A percentile compares a stretch with the other conserved stretches of the same genome.
phyloP scores from a whole-genome alignment of 1,140 invertebrate genomes.

The Anoplophora glabripennis region DNA sequence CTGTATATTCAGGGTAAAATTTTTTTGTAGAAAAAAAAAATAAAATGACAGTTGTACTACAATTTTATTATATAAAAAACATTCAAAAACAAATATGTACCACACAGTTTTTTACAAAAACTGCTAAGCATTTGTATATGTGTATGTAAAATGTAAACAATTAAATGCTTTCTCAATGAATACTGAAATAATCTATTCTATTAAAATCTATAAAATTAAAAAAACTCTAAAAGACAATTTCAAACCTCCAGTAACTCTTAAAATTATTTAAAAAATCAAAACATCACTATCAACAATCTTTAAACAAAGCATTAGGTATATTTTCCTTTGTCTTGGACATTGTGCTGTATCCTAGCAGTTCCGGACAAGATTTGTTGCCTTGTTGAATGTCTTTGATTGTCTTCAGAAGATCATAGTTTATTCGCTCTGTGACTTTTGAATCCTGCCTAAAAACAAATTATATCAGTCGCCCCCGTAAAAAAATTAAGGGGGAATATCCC shows the following conservation, averaged over 20 bases:
- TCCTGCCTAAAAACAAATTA: constrained; percentile 65
- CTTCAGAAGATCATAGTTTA: constrained; percentile 91
- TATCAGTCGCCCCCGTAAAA: too few relatives aligned
- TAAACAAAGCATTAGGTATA: constrained; percentile 69
- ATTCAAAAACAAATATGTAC: too few relatives aligned
- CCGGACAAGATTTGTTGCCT: constrained; percentile 69
- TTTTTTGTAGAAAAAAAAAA: not conserved
- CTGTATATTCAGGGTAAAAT: too few relatives aligned
- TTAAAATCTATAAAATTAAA: not conserved
- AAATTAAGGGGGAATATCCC: too few relatives aligned
- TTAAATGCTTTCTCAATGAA: not conserved
- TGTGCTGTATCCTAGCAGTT: constrained; percentile 69
- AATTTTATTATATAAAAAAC: too few relatives aligned
- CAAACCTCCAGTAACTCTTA: not conserved
- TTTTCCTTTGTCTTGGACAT: constrained; percentile 77
- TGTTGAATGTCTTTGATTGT: constrained; percentile 71
- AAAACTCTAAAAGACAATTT: not conserved
- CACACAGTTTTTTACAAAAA: too few relatives aligned
- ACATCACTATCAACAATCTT: constrained; percentile 44
- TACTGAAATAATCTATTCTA: not conserved
- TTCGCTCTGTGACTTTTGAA: constrained; percentile 82
- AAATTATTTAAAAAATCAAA: not conserved
- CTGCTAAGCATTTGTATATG: too few relatives aligned
- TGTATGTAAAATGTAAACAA: too few relatives aligned
- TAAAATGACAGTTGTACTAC: too few relatives aligned